Conservation (phyloP, 2,797 vertebrate species). For the Sparus aurata region DNA sequence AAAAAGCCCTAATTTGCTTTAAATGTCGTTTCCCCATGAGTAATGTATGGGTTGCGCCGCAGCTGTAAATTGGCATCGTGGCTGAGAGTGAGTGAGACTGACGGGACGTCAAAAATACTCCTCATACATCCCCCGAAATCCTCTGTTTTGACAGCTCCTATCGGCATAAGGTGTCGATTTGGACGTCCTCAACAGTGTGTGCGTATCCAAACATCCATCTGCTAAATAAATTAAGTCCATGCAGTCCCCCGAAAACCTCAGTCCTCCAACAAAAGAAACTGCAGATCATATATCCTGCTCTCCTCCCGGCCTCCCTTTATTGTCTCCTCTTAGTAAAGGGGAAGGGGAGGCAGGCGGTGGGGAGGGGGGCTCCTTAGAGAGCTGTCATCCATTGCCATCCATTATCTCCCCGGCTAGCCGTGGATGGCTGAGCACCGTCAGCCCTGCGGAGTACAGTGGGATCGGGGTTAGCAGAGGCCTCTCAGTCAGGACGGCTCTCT, state of each 20-base stretch:
- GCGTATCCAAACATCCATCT: slow-evolving; percentile 16
- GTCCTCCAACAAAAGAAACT: slow-evolving; percentile 39
- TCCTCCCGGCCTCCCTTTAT: slow-evolving; percentile 29
- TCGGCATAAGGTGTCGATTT: slow-evolving; percentile 22
- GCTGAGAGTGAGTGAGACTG: slow-evolving; percentile 21
- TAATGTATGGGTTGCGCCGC: slow-evolving; percentile 24
- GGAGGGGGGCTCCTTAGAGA: slow-evolving; percentile 56
- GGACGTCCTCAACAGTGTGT: slow-evolving; percentile 4
- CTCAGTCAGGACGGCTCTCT: slow-evolving; percentile 46
- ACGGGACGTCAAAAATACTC: background rate
- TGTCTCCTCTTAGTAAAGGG: slow-evolving; percentile 30
- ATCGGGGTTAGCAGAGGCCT: slow-evolving; percentile 54
- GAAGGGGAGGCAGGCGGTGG: too few species aligned
- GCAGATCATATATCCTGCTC: slow-evolving; percentile 43
- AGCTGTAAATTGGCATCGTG: slow-evolving; percentile 13
- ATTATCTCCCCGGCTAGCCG: slow-evolving; percentile 70
- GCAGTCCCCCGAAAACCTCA: slow-evolving; percentile 13
- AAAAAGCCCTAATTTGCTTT: slow-evolving; percentile 41
- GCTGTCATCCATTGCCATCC: slow-evolving; percentile 70
- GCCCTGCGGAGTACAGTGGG: slow-evolving; percentile 62
- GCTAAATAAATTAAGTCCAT: slow-evolving; percentile 13
- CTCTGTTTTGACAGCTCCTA: slow-evolving; percentile 26
- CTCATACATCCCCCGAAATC: background rate
- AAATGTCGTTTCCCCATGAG: slow-evolving; percentile 41
- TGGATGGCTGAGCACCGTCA: slow-evolving; percentile 70